phyloP scores from a whole-genome alignment of 2,888 invertebrate genomes.

The Polia nebulosa region DNA sequence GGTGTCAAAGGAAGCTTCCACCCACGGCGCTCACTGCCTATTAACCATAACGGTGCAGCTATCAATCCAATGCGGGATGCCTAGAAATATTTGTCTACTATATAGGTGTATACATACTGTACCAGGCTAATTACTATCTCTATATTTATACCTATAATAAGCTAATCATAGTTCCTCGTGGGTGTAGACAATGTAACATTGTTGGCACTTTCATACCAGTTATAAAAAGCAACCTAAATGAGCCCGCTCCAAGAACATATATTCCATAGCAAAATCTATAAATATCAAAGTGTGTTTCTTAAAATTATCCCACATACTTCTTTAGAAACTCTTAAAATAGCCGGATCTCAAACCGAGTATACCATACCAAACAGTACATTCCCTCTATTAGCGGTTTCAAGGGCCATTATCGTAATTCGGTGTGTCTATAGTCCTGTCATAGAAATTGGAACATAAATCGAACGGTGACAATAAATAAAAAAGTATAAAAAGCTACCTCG shows the following conservation, averaged over 20 bases:
- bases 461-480: conserved; percentile 81
- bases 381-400: conserved; percentile 78
- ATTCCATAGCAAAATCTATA: conserved; percentile 12
- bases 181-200: neutral
- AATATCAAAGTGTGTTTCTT: conserved; percentile 5
- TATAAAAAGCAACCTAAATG: conserved; percentile 17
- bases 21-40: neutral
- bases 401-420: conserved; percentile 77
- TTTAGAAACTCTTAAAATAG: conserved; percentile 19
- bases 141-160: conserved; percentile 7
- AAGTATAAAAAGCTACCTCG: conserved; percentile 78
- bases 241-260: conserved; percentile 2
- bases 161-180: neutral
- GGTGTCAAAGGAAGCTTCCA: conserved; percentile 9
- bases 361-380: conserved; percentile 38
- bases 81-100: conserved; percentile 15
- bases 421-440: conserved; percentile 74
- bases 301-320: conserved; percentile 6
- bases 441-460: conserved; percentile 81
- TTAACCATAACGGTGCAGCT: neutral
- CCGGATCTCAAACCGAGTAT: conserved; percentile 7
- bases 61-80: neutral
- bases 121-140: neutral
- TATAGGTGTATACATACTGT: neutral
- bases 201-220: neutral